Conservation (phyloP, 1,140 invertebrate genomes). For the Drosophila funebris region DNA sequence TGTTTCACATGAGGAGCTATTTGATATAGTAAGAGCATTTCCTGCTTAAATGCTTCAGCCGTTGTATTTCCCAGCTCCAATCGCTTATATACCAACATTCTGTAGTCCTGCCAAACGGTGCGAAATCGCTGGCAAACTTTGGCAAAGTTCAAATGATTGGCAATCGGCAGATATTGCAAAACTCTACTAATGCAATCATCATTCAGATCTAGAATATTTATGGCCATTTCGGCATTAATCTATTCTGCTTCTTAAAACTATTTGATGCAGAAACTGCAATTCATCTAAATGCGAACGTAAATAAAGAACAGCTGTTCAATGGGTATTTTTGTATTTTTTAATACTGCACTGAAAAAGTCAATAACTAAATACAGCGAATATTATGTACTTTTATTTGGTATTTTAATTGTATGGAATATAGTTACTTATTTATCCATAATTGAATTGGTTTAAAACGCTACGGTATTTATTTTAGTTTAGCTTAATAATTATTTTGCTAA, state of each 20-base stretch:
- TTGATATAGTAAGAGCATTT: conserved; percentile 9
- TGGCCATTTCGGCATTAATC: neutral
- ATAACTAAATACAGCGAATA: neutral
- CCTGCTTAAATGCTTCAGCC: neutral
- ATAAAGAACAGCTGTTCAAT: conserved; percentile 15
- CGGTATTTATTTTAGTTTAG: neutral
- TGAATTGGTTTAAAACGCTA: neutral
- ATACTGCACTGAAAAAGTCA: no score
- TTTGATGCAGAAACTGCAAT: neutral
- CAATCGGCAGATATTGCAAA: conserved; percentile 9
- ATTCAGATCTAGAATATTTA: conserved; percentile 17
- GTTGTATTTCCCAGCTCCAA: conserved; percentile 19
- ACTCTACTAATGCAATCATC: conserved; percentile 21
- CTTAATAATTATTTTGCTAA: no score
- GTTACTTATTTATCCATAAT: neutral
- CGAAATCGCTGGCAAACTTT: conserved; percentile 13
- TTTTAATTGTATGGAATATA: neutral
- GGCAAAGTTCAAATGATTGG: conserved; percentile 13
- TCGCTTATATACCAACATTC: neutral
- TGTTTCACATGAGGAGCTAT: conserved; percentile 9
- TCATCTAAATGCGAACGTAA: neutral
- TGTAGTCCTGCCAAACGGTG: neutral
- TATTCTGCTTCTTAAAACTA: neutral
- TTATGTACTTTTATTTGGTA: neutral
- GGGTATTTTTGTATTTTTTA: neutral